Evolutionary conservation across 2,113 vertebrate species (phyloP), one percentile per base, ranked within the genome.

Genomic region (Erpornis zantholeuca): DNA sequence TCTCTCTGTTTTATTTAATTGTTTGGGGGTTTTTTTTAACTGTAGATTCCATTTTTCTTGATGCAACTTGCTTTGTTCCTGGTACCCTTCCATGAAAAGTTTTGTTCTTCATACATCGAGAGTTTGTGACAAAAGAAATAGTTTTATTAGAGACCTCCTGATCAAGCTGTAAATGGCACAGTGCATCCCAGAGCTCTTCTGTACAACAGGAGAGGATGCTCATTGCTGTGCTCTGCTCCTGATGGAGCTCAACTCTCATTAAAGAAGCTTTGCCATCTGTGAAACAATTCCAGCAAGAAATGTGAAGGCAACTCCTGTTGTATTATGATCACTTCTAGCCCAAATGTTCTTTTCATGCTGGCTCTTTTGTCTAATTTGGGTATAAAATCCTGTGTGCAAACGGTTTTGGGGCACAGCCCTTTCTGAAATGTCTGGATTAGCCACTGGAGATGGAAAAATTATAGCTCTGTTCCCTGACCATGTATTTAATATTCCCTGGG

Each of bases 211-310:
- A 91, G 38, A 35, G 35, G 82, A 54, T 53, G 47, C 6, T 40
- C 12, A 18, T 60, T 64, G 54, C 61, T 57, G 2, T 31, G 31
- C 56, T 78, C 24, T 40, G 9, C 53, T 75, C 52, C 76, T 84
- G 68, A 38, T 63, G 60, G 45, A 61, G 47, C 24, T 61, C 65
- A 69, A 4, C 12, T 76, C 56, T 86, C 61, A 77, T 84, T 92
- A 92, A 87, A 95, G 66, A 47, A 63, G 64, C 33, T 49, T 81
- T 64, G 35, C 81, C 84, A 86, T 88, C 78, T 94, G 92, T 82
- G 80, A 69, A 87, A 65, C 21, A 42, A 28, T 36, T 85, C 36
- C 49, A 76, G 28, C 31, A 79, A 84, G 71, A 82, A 82, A 92
- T 17, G 20, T 14, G 54, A 80, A 85, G 40, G 65, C 59, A 89